Conservation (phyloP, 2,888 invertebrate species). For the Torymus tubicola region DNA sequence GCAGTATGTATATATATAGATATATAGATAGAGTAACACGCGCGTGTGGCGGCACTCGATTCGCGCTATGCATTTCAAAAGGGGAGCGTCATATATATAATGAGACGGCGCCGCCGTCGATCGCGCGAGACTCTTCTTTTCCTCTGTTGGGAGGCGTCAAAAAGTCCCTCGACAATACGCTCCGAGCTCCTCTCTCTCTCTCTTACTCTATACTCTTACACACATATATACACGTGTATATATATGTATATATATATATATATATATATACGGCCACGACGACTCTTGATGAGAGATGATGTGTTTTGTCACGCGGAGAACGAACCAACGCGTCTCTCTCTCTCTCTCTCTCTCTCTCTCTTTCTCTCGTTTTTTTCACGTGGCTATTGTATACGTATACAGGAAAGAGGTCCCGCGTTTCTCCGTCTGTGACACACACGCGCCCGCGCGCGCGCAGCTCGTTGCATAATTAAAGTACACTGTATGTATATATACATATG, state of each 20-base stretch:
- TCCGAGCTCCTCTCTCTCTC: neutral
- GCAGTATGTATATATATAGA: too few species aligned
- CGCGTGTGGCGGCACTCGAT: too few species aligned
- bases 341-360: neutral
- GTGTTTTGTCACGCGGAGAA: too few species aligned
- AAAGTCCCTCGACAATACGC: conserved; percentile 29
- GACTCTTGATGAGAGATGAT: too few species aligned
- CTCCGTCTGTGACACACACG: neutral
- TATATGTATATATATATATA: too few species aligned
- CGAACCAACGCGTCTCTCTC: neutral
- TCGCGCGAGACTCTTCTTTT: conserved; percentile 14
- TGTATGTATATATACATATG: neutral
- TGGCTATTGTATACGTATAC: conserved; percentile 17
- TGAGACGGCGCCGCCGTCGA: conserved; percentile 21
- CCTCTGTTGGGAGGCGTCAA: conserved; percentile 23
- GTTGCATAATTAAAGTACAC: conserved; percentile 40
- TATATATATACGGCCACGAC: too few species aligned
- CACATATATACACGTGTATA: too few species aligned
- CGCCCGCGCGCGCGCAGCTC: too few species aligned
- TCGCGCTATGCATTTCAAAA: conserved; percentile 47
- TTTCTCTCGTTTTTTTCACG: neutral
- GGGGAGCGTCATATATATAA: conserved; percentile 32
- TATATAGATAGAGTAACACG: too few species aligned
- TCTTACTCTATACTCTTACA: neutral
- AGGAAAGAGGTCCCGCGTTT: neutral